Base-by-base conservation (phyloP, 2,888 invertebrate genomes). In the Caenorhabditis sinica region DNA sequence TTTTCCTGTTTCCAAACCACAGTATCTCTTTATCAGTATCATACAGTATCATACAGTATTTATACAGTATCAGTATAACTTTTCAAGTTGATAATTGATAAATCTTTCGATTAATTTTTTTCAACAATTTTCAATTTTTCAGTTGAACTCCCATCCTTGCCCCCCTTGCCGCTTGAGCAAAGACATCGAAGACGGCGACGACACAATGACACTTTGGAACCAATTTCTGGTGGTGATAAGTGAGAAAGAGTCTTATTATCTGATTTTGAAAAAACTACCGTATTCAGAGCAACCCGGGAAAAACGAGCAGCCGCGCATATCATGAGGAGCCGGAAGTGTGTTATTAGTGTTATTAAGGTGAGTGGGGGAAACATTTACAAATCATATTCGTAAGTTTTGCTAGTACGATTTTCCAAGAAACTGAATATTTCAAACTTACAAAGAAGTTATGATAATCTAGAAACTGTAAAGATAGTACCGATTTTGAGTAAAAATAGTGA, bases 301-400 rank as follows among this genome's bases (percentile, higher is more conserved):
- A 87, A 86, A 66, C 72, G 90, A 69, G 89, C 89, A 51, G 89
- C 90, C 0, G 89, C 90, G 2, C 88, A 90, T 63, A 84, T 90
- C 23, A 87, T 88, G 87, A 81, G 91, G 28, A 88, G 88, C 51
- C 86, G 90, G 25, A 86, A 88, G 33, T 91, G 91, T 83, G 90
- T 91, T 11, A 77, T 89, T 30, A 56, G 77, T 23, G 87, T 89
- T 6, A 80, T 91, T 8, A 87, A 89, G 82, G 89, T 89, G 23
- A 40, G 45, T 72, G 17, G n/a, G n/a, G n/a, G n/a, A n/a, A n/a
- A n/a, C n/a, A n/a, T n/a, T n/a, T n/a, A n/a, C n/a, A n/a, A n/a
- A n/a, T n/a, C n/a, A n/a, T n/a, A n/a, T n/a, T n/a, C n/a, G n/a
- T n/a, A n/a, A n/a, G n/a, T n/a, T n/a, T n/a, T n/a, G n/a, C n/a